Percentiles rank a stretch among this genome's conserved stretches.
Conservation (phyloP, 2,797 vertebrate genomes). For the Malurus splendens region DNA sequence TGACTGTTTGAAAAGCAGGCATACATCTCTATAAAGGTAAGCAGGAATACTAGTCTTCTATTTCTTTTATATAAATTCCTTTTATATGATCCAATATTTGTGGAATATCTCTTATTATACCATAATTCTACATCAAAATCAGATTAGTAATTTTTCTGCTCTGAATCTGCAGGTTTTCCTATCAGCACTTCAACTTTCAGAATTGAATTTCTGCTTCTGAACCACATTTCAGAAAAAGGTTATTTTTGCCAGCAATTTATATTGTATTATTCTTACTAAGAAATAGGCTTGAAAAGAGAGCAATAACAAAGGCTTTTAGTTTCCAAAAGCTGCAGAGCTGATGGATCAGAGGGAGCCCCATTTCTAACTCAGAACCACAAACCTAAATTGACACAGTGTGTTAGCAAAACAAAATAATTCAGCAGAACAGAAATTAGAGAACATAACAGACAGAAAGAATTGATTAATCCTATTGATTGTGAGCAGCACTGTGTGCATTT, state of each 20-base stretch:
- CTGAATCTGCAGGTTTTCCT: neutral
- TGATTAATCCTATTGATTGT: conserved; percentile 2
- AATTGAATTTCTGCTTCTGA: neutral
- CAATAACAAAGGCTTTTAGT: neutral
- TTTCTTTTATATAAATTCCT: neutral
- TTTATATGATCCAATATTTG: neutral
- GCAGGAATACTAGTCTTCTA: neutral
- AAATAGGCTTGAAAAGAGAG: neutral
- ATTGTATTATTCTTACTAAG: neutral
- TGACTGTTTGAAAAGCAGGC: neutral
- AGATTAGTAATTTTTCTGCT: neutral
- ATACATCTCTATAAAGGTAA: neutral
- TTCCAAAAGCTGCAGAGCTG: neutral
- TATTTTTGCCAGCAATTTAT: neutral
- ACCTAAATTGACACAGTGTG: neutral
- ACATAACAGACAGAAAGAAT: neutral
- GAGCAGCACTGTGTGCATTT: neutral
- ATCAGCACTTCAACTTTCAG: neutral
- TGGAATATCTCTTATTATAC: neutral
- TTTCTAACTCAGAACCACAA: neutral
- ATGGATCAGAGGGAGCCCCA: neutral
- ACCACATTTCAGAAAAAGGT: neutral
- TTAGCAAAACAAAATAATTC: conserved; percentile 15
- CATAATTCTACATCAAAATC: neutral
- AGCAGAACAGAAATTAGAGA: neutral